Conservation (phyloP, 2,797 vertebrate genomes). For the Danio jaintianensis region DNA sequence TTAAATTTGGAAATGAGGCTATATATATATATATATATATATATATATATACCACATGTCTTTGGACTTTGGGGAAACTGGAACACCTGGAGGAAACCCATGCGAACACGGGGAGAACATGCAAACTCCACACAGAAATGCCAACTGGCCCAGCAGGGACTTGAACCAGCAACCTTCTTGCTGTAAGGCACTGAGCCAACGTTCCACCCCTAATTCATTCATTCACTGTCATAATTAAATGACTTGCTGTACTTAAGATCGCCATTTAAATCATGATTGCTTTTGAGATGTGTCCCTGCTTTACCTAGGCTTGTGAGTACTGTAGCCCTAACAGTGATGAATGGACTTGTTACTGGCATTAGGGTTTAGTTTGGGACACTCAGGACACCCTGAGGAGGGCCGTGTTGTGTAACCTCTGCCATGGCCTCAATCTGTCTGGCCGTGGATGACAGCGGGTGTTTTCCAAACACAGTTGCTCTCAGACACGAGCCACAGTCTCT, state of each 20-base stretch:
- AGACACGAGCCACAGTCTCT: slow-evolving; percentile 56
- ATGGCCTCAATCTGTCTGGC: slow-evolving; percentile 50
- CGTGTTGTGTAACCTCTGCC: slow-evolving; percentile 47
- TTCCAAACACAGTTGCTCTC: slow-evolving; percentile 39
- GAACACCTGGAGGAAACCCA: no score
- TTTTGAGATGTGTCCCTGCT: neutral
- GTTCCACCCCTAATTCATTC: no score
- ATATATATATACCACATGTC: no score
- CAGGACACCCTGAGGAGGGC: slow-evolving; percentile 13
- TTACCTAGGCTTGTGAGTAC: neutral
- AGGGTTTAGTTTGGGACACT: slow-evolving; percentile 8
- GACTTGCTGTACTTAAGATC: neutral
- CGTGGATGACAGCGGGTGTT: slow-evolving; percentile 52
- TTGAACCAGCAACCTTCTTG: no score
- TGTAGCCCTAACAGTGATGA: neutral
- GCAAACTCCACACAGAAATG: no score
- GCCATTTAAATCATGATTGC: neutral
- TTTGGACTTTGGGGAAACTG: no score
- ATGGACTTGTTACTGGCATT: neutral
- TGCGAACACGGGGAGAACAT: no score
- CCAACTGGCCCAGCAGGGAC: no score
- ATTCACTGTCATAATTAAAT: no score
- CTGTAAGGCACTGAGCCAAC: no score
- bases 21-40: no score
- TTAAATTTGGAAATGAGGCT: no score